Evolutionary conservation across 2,113 vertebrate genomes (phyloP), one percentile per base, ranked within the genome.

Genomic region (Gobius niger): DNA sequence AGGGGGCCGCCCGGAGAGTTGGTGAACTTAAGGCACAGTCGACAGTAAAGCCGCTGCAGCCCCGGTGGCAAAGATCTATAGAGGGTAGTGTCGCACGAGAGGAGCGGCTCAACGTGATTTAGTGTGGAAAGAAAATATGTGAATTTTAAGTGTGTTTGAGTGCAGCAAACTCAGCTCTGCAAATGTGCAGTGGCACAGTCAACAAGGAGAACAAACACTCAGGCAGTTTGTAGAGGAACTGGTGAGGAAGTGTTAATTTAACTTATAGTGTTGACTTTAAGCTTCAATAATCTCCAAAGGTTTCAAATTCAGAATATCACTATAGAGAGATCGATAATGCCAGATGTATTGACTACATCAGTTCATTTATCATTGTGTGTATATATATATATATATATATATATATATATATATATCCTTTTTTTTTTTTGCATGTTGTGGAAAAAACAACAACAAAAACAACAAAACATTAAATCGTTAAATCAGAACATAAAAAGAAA

Each of bases 21-120:
- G 71, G 75, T 71, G 7, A 67, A 70, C 59, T 49, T 65, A 16
- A 70, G 7, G 71, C 65, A 7, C 67, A 15, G 51, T 78, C 78
- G 61, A 70, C 44, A 61, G 57, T 40, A 61, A 54, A 40, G 19
- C 68, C 44, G 68, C 72, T 5, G 40, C 57, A 46, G 54, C 64
- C 41, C 18, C 53, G 47, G 63, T 56, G 40, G 70, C 67, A 66
- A 46, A 16, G 54, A 53, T 65, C 53, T 42, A 72, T 71, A 41
- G 65, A 65, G 52, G 47, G 16, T 11, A 7, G 56, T 53, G 50
- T 49, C 5, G 41, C 56, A 11, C 5, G 5, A 67, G 46, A 44
- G 1, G 15, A 67, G 46, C 54, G 4, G 46, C 68, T 51, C 53
- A 16, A 44, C 3, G 65, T 44, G 49, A 46, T 72, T 34, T 14